phyloP scores from a whole-genome alignment of 2,888 invertebrate species.

The Chironomus tentans region DNA sequence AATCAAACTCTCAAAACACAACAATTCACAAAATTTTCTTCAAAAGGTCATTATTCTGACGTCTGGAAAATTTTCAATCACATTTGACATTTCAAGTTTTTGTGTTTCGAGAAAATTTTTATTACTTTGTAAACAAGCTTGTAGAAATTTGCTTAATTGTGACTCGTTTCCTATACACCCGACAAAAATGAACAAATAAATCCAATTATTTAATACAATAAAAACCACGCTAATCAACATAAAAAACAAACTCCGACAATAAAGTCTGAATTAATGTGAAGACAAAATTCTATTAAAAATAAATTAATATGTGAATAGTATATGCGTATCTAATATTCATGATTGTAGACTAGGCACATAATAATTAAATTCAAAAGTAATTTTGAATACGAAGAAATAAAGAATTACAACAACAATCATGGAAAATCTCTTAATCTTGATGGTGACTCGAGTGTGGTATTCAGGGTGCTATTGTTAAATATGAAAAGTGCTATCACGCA shows the following conservation, averaged over 20 bases:
- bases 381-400: too few relatives aligned
- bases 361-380: neutral
- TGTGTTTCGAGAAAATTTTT: too few relatives aligned
- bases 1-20: too few relatives aligned
- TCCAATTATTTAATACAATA: too few relatives aligned
- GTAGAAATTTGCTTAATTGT: neutral
- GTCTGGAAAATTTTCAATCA: too few relatives aligned
- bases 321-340: neutral
- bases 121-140: neutral
- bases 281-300: slow-evolving; percentile 5
- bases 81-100: too few relatives aligned
- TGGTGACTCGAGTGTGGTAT: neutral
- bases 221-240: neutral
- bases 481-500: neutral
- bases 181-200: too few relatives aligned
- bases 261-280: neutral
- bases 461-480: neutral
- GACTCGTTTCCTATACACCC: too few relatives aligned
- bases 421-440: neutral
- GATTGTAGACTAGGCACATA: neutral
- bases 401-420: neutral
- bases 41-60: too few relatives aligned
- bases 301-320: neutral
- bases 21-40: too few relatives aligned
- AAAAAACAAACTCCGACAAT: neutral